Evolutionary conservation across 1,140 invertebrate species (phyloP).

Genomic region (Drosophila kepulauana): DNA sequence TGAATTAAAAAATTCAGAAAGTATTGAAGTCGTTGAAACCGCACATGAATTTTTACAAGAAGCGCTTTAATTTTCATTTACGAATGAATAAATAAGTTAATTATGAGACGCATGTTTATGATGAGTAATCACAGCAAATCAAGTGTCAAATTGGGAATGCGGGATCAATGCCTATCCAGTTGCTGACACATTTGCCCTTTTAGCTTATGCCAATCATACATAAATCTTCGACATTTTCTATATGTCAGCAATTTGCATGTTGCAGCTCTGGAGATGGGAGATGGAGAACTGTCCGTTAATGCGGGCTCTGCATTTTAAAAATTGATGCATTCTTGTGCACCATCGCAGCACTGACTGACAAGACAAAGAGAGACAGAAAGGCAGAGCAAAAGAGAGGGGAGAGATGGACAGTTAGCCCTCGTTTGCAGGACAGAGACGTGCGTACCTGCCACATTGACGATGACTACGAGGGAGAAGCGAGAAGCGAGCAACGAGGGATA

Average conservation of each 20-base stretch:
- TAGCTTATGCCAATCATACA: conserved; percentile 39
- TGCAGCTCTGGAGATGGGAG: conserved; percentile 10
- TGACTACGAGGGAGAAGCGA: conserved; percentile 18
- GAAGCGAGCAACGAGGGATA: conserved; percentile 13
- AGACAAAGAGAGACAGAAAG: not conserved
- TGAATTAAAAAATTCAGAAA: too few relatives aligned
- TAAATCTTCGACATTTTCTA: conserved; percentile 21
- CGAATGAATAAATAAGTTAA: not conserved
- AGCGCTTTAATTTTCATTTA: not conserved
- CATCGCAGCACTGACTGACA: conserved; percentile 37
- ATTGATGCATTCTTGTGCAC: conserved; percentile 43
- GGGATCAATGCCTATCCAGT: conserved; percentile 21
- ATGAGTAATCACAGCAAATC: not conserved
- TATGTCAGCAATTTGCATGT: conserved; percentile 68
- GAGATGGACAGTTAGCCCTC: conserved; percentile 26
- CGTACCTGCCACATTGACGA: conserved; percentile 41
- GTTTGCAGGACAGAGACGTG: conserved; percentile 4
- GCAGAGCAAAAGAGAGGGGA: not conserved
- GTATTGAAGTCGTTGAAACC: too few relatives aligned
- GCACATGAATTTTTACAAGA: too few relatives aligned
- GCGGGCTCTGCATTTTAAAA: conserved; percentile 54
- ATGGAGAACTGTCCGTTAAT: conserved; percentile 41
- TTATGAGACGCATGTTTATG: not conserved
- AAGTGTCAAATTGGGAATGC: conserved; percentile 12
- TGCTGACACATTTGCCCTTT: conserved; percentile 30